Evolutionary conservation across 1,140 invertebrate genomes (phyloP).

Genomic region (Polypedilum pembai): DNA sequence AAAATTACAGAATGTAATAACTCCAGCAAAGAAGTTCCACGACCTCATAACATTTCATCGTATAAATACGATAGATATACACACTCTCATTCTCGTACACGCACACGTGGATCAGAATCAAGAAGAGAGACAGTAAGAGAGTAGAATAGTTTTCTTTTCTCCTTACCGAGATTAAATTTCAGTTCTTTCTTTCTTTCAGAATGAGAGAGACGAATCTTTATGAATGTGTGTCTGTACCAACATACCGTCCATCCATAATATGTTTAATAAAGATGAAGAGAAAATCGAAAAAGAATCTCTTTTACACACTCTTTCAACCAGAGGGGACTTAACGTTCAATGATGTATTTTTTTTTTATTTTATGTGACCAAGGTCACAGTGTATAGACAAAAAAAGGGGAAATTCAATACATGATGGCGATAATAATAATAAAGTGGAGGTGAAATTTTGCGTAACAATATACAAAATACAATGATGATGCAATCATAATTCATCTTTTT

Average conservation of each 20-base stretch:
- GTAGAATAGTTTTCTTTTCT: background rate
- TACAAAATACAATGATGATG: background rate
- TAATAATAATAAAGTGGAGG: too few relatives aligned
- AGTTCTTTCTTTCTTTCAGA: background rate
- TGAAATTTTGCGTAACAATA: too few relatives aligned
- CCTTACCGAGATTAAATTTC: background rate
- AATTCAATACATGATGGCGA: background rate
- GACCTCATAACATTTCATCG: constrained; percentile 19
- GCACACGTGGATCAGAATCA: background rate
- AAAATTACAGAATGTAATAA: constrained; percentile 28
- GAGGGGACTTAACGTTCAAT: background rate
- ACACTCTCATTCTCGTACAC: background rate
- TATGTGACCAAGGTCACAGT: background rate
- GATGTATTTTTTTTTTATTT: background rate
- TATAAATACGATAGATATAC: background rate
- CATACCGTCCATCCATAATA: background rate
- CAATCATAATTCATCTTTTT: background rate
- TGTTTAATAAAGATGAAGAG: background rate
- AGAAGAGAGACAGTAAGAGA: background rate
- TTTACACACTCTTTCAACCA: background rate
- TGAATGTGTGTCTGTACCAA: background rate
- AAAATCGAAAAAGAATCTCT: too few relatives aligned
- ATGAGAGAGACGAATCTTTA: background rate
- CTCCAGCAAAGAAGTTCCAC: constrained; percentile 20
- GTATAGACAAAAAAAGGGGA: background rate